A percentile compares a stretch with the other conserved stretches of the same genome.
Conservation (phyloP, 2,888 invertebrate genomes). For the Heliconius hortense region DNA sequence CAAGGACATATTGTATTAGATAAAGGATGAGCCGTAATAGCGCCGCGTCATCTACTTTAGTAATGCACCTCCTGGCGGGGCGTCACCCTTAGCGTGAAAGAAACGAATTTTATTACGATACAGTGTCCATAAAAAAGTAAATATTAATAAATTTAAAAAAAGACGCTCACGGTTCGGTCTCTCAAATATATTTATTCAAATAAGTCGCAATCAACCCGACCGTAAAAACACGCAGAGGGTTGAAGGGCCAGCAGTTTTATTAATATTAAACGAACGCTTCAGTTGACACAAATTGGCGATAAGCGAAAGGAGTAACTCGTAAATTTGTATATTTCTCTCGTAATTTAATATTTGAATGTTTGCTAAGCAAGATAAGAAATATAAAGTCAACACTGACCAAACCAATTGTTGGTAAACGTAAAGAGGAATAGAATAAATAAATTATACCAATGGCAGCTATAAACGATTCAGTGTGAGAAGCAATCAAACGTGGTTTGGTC, state of each 20-base stretch:
- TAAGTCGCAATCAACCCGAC: slow-evolving; percentile 78
- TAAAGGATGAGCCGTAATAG: slow-evolving; percentile 78
- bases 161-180: slow-evolving; percentile 55
- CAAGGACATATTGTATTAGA: slow-evolving; percentile 78
- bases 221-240: slow-evolving; percentile 77
- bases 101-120: slow-evolving; percentile 51
- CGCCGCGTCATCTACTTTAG: slow-evolving; percentile 77
- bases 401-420: not conserved
- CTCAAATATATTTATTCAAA: slow-evolving; percentile 80
- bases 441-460: slow-evolving; percentile 49
- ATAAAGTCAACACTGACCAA: slow-evolving; percentile 13
- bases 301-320: slow-evolving; percentile 71
- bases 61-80: slow-evolving; percentile 72
- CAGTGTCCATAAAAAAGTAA: slow-evolving; percentile 56
- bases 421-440: slow-evolving; percentile 13
- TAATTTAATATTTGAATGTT: slow-evolving; percentile 39
- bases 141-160: slow-evolving; percentile 64
- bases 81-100: slow-evolving; percentile 55
- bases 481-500: slow-evolving; percentile 55
- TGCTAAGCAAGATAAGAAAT: slow-evolving; percentile 29
- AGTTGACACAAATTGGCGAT: slow-evolving; percentile 80
- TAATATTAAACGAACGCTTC: slow-evolving; percentile 81
- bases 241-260: slow-evolving; percentile 76
- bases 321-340: slow-evolving; percentile 56
- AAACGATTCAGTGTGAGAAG: slow-evolving; percentile 67